Evolutionary conservation across 2,113 vertebrate species (phyloP).

Genomic region (Colinus virginianus): DNA sequence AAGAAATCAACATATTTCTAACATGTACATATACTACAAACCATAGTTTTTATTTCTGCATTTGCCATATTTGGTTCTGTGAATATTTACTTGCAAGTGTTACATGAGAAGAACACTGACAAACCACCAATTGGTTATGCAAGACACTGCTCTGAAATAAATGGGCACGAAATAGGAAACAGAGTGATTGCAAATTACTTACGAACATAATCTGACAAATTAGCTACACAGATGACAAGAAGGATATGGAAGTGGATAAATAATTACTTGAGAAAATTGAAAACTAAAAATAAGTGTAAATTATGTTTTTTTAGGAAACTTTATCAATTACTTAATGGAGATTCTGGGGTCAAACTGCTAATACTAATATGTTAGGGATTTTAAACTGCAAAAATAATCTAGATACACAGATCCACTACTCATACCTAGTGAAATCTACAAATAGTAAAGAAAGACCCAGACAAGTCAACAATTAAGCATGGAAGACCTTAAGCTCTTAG

Average conservation of each 20-base stretch:
- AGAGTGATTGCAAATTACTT: slow-evolving; percentile 62
- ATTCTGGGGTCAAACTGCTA: slow-evolving; percentile 11
- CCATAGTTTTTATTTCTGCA: neutral
- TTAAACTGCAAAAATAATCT: slow-evolving; percentile 1
- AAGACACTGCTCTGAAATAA: slow-evolving; percentile 33
- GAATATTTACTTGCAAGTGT: neutral
- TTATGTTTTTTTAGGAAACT: slow-evolving; percentile 7
- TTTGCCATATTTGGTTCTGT: neutral
- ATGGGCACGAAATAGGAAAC: slow-evolving; percentile 57
- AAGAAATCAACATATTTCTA: slow-evolving; percentile 9
- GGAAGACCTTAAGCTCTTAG: neutral
- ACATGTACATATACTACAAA: neutral
- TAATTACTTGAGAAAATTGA: slow-evolving; percentile 32
- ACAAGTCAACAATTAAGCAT: neutral
- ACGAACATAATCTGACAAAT: slow-evolving; percentile 53
- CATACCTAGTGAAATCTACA: neutral
- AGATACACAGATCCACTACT: slow-evolving; percentile 6
- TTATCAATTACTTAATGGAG: neutral
- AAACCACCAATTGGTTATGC: slow-evolving; percentile 42
- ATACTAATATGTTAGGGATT: neutral
- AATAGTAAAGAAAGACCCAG: neutral
- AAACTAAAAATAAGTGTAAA: slow-evolving; percentile 59
- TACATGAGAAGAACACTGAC: neutral
- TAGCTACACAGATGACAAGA: slow-evolving; percentile 54
- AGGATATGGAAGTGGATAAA: slow-evolving; percentile 63